Evolutionary conservation across 1,140 invertebrate species (phyloP).

Genomic region (Plectus sambesii): DNA sequence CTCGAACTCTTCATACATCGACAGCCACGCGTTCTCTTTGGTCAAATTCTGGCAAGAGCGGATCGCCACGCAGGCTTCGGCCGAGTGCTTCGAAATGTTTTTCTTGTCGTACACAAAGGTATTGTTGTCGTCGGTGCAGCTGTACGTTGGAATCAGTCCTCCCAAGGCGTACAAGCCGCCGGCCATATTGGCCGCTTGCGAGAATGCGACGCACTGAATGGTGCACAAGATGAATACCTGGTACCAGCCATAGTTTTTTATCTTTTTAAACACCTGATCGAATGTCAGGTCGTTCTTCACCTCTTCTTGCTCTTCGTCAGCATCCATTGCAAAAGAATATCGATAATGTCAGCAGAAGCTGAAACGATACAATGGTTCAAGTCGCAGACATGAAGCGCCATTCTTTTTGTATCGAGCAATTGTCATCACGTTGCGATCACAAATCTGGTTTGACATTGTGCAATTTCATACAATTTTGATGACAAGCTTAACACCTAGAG

Average conservation of each 20-base stretch:
- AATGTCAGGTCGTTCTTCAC: conserved; percentile 16
- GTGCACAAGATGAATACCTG: conserved; percentile 22
- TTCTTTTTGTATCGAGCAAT: too few species aligned
- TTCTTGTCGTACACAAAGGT: conserved; percentile 11
- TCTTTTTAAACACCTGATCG: conserved; percentile 22
- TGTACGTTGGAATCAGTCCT: conserved; percentile 21
- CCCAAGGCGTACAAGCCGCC: conserved; percentile 21
- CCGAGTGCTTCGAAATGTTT: conserved; percentile 11
- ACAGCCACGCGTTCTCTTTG: conserved; percentile 16
- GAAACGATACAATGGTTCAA: too few species aligned
- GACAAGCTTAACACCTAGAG: too few species aligned
- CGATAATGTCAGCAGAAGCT: too few species aligned
- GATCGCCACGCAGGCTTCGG: conserved; percentile 17
- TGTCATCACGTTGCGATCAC: too few species aligned
- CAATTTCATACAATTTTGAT: too few species aligned
- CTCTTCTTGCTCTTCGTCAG: too few species aligned
- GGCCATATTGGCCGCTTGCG: conserved; percentile 7
- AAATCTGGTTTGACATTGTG: too few species aligned
- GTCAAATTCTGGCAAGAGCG: conserved; percentile 14
- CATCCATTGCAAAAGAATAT: too few species aligned
- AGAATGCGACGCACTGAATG: conserved; percentile 17
- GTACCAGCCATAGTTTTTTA: conserved; percentile 25
- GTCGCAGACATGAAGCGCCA: too few species aligned
- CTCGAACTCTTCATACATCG: conserved; percentile 27
- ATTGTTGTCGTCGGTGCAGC: conserved; percentile 20